Percentiles rank a stretch among this genome's conserved stretches.
These are phyloP conservation scores for Stomatorhinus walkeri DNA, from an alignment of 2,797 vertebrate genomes.

Conservation along the genomic window DNA sequence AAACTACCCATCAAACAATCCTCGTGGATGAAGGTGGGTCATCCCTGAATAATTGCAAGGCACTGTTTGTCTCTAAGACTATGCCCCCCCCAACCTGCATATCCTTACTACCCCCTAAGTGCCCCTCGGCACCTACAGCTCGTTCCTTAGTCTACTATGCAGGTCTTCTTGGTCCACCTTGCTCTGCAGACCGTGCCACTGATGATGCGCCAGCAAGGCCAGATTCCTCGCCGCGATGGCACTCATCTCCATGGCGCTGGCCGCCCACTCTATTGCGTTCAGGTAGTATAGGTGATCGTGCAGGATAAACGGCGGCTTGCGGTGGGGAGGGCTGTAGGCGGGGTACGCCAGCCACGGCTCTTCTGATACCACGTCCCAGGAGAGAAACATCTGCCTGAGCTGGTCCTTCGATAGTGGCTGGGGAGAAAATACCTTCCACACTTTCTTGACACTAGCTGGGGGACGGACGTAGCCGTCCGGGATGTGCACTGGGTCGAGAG, in stretches of 20 bases:
- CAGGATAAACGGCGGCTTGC: conserved; percentile 70
- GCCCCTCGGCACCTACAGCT: conserved; percentile 58
- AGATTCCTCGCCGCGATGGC: conserved; percentile 75
- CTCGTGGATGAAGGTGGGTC: not conserved
- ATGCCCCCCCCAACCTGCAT: not conserved
- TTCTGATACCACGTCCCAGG: conserved; percentile 61
- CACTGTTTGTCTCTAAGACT: not conserved
- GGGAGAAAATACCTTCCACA: conserved; percentile 82
- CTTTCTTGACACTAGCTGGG: conserved; percentile 42
- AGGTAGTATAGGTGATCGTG: conserved; percentile 78
- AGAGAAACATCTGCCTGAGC: conserved; percentile 69
- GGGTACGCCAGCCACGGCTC: conserved; percentile 81
- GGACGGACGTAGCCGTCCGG: conserved; percentile 45
- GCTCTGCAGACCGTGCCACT: conserved; percentile 60
- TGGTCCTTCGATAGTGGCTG: conserved; percentile 63
- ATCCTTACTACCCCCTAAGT: not conserved
- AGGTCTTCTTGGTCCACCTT: conserved; percentile 82
- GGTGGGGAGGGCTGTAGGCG: conserved; percentile 60
- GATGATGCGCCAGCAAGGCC: conserved; percentile 79
- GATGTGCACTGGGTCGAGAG: conserved; percentile 57
- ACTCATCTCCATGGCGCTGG: conserved; percentile 89
- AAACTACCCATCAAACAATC: not conserved
- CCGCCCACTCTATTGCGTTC: conserved; percentile 74
- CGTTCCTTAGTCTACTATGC: conserved; percentile 72
- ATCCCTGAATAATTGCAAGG: not conserved